Evolutionary conservation across 2,797 vertebrate species (phyloP).

Genomic region (Rhinatrema bivittatum): DNA sequence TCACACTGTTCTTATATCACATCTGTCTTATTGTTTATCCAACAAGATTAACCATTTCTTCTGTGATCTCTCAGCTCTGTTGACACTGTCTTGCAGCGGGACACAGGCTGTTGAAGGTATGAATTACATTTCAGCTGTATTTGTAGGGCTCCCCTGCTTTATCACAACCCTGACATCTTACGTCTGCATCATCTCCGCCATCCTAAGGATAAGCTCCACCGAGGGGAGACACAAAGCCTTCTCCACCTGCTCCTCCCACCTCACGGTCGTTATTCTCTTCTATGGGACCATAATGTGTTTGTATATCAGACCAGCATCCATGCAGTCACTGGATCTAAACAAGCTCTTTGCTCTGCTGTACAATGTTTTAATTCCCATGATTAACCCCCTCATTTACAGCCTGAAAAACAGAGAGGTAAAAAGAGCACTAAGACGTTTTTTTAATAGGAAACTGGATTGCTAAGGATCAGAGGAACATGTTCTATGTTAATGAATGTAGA

Average conservation of each 20-base stretch:
- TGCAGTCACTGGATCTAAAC: constrained; percentile 22
- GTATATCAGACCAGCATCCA: constrained; percentile 27
- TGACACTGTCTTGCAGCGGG: constrained; percentile 34
- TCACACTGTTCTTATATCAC: constrained; percentile 26
- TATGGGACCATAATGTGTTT: constrained; percentile 37
- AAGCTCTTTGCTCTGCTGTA: constrained; percentile 30
- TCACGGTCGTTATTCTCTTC: constrained; percentile 23
- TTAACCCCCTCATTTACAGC: constrained; percentile 46
- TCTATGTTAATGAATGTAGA: no score
- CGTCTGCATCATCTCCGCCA: constrained; percentile 22
- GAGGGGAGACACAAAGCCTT: constrained; percentile 22
- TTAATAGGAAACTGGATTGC: no score
- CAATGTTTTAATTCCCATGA: constrained; percentile 33
- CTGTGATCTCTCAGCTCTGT: constrained; percentile 35
- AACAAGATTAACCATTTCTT: constrained; percentile 29
- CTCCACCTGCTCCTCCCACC: constrained; percentile 40
- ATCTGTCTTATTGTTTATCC: constrained; percentile 22
- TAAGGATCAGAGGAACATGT: no score
- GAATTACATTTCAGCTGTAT: constrained; percentile 29
- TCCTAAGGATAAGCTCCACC: constrained; percentile 24
- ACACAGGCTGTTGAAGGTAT: constrained; percentile 23
- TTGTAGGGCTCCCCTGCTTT: constrained; percentile 32
- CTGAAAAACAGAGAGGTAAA: constrained; percentile 46
- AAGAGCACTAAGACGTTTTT: constrained; percentile 13
- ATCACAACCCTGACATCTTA: constrained; percentile 35